Base-by-base conservation (phyloP, 1,140 invertebrate genomes). In the Panulirus ornatus region DNA sequence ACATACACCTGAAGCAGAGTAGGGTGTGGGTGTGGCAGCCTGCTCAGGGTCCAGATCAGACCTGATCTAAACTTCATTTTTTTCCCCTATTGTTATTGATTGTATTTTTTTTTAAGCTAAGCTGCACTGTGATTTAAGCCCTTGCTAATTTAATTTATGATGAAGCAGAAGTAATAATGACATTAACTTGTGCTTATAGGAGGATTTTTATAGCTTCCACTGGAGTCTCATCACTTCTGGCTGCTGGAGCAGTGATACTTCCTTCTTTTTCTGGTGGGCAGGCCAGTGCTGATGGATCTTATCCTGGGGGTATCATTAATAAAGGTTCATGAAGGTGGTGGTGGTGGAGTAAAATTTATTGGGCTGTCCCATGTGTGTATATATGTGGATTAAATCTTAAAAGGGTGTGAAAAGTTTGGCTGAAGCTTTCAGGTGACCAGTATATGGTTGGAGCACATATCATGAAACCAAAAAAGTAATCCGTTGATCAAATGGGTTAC, bases 1-100 rank as follows among this genome's bases (percentile, higher is more conserved):
- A 88, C 85, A 88, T 88, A 88, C 75, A 79, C 85, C 58, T 88
- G 85, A 79, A 79, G 75, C 85, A 79, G 73, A 88, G 85, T 78
- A 81, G 75, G 75, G 54, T 76, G 73, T 86, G 51, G 34, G 83
- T 84, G 83, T 84, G 66, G 83, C 83, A 84, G 66, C 83, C 83
- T 84, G 83, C 83, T 84, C 83, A 84, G 83, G 83, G 83, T 84
- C 83, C 83, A 84, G 83, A 84, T 86, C 44, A 38, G 16, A 54
- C 84, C 84, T 75, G 73, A 51, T 76, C 84, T 78, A 58, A 58
- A 78, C 51, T 42, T 73, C 30, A 34, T 19, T 38, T 44, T 47
- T n/a, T n/a, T 76, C 58, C 36, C 38, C 38, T 58, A 40, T 63
- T 34, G 38, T 75, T 63, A 51, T 81, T 78, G 27, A 44, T 71